These are phyloP conservation scores for Trachythela sp. DNA, from an alignment of 64 coral and sea anemone genomes.

Conservation along the genomic window DNA sequence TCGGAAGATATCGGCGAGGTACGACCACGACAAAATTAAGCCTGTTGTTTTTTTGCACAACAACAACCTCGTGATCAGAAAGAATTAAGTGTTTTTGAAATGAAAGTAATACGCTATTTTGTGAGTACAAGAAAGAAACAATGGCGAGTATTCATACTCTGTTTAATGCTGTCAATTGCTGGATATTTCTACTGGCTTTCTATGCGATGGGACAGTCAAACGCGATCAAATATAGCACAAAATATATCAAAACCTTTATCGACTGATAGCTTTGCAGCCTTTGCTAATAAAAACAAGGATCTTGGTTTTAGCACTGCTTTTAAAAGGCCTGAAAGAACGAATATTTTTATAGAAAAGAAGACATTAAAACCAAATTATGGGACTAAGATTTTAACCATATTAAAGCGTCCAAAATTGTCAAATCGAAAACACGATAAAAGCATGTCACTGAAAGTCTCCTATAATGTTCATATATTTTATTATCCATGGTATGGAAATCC, in stretches of 20 bases:
- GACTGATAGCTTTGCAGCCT: no score
- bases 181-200: not conserved
- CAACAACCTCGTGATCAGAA: no score
- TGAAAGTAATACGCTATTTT: constrained; percentile 1
- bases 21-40: no score
- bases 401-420: not conserved
- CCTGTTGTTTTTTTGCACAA: no score
- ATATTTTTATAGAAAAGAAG: not conserved
- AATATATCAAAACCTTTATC: not conserved
- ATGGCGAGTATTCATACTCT: not conserved
- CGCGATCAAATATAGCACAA: not conserved
- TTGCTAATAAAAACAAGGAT: not conserved
- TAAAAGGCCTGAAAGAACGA: not conserved
- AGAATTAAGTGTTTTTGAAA: not conserved
- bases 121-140: not conserved
- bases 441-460: not conserved
- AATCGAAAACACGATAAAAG: not conserved
- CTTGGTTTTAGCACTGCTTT: not conserved
- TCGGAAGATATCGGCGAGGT: no score
- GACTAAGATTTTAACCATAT: not conserved
- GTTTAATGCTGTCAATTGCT: not conserved
- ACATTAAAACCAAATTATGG: not conserved
- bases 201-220: not conserved
- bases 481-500: constrained; percentile 96
- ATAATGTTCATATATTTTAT: constrained; percentile 92